Conservation (phyloP, 30 jellyfish, hydroid and myxozoan genomes). For the Chrysaora quinquecirrha region DNA sequence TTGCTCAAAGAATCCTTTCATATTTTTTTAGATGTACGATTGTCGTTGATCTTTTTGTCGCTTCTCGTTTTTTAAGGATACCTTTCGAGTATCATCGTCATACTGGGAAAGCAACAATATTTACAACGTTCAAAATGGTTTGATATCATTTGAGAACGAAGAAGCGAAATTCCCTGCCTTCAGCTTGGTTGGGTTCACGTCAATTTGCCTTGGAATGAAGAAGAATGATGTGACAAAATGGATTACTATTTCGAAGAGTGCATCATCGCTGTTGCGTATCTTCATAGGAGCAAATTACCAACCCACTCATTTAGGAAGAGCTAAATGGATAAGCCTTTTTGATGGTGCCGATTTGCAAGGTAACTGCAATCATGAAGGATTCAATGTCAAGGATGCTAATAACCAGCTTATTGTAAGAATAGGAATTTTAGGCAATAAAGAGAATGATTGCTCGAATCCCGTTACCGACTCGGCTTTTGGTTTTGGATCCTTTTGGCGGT, state of each 20-base stretch:
- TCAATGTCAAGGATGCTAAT: background rate
- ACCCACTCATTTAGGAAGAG: conserved; percentile 20
- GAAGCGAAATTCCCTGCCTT: conserved; percentile 69
- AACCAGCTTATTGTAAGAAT: background rate
- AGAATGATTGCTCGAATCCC: conserved; percentile 49
- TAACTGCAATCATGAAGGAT: conserved; percentile 40
- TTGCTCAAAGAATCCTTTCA: too few species aligned
- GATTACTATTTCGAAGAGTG: conserved; percentile 8
- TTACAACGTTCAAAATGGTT: conserved; percentile 26
- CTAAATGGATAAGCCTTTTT: conserved; percentile 27
- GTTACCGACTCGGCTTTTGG: too few species aligned
- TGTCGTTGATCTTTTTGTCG: too few species aligned
- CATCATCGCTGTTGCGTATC: conserved; percentile 24
- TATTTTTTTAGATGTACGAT: too few species aligned
- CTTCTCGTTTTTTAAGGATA: conserved; percentile 32
- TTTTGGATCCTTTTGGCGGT: too few species aligned
- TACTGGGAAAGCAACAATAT: conserved; percentile 29
- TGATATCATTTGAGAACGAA: conserved; percentile 13
- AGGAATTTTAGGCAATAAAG: conserved; percentile 32
- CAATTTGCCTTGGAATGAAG: conserved; percentile 49
- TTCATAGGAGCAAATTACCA: conserved; percentile 14
- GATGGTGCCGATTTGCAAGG: background rate
- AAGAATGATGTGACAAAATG: background rate
- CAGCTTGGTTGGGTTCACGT: conserved; percentile 10
- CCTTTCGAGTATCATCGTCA: conserved; percentile 16